Conservation (phyloP, 1,140 invertebrate genomes). For the Lepidurus arcticus region DNA sequence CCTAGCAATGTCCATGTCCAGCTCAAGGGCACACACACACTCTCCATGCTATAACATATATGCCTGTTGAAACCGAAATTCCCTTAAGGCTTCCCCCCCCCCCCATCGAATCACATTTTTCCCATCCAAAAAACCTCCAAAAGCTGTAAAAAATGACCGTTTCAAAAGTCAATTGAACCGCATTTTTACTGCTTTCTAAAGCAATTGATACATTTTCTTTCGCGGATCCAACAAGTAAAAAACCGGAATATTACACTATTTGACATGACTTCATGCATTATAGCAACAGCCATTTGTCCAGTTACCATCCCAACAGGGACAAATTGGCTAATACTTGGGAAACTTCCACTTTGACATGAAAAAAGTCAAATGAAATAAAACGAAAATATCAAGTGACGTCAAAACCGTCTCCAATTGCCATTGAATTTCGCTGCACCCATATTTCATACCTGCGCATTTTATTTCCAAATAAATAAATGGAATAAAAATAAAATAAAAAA, state of each 20-base stretch:
- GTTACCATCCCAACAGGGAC: not conserved
- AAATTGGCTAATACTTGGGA: not conserved
- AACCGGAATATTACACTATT: not conserved
- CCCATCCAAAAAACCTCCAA: not conserved
- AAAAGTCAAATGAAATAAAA: not conserved
- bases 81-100: not conserved
- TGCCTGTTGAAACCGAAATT: not conserved
- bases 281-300: not conserved
- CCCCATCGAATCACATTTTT: not conserved
- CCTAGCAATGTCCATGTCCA: not conserved
- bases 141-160: no score
- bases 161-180: no score
- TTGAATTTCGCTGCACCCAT: not conserved
- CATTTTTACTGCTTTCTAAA: no score
- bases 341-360: not conserved
- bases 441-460: slow-evolving; percentile 2
- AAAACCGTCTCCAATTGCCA: not conserved
- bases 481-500: not conserved
- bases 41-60: not conserved
- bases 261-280: not conserved
- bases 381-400: slow-evolving; percentile 1
- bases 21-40: slow-evolving; percentile 7
- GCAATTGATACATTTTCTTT: no score
- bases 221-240: not conserved
- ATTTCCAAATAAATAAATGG: not conserved